phyloP scores from a whole-genome alignment of 2,888 invertebrate genomes.

The Petrophora chlorosata region DNA sequence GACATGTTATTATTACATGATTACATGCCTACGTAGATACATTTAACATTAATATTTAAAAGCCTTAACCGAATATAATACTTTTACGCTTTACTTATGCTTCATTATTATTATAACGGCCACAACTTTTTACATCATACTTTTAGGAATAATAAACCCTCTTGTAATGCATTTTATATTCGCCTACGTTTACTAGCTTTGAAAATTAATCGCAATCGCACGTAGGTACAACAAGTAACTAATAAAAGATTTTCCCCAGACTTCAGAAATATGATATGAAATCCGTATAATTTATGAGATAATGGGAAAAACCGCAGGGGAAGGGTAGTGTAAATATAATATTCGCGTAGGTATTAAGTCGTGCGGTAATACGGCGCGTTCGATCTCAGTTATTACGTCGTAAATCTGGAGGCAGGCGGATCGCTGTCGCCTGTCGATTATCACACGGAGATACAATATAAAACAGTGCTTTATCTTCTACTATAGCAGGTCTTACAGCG shows the following conservation, averaged over 20 bases:
- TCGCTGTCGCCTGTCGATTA: constrained; percentile 73
- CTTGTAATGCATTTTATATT: too few species aligned
- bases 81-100: too few species aligned
- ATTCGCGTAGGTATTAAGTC: constrained; percentile 35
- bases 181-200: too few species aligned
- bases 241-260: constrained; percentile 5
- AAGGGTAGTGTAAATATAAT: constrained; percentile 31
- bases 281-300: constrained; percentile 26
- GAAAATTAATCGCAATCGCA: background rate
- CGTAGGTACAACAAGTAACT: constrained; percentile 1
- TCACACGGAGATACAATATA: constrained; percentile 38
- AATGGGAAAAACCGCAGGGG: constrained; percentile 29
- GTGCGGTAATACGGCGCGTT: constrained; percentile 45
- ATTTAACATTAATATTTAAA: too few species aligned
- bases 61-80: too few species aligned
- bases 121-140: too few species aligned
- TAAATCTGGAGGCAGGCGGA: constrained; percentile 63
- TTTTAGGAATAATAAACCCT: too few species aligned
- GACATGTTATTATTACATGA: too few species aligned
- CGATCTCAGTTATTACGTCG: constrained; percentile 62
- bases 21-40: too few species aligned
- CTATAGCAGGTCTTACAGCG: too few species aligned
- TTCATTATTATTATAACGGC: too few species aligned
- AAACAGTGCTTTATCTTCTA: background rate
- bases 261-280: constrained; percentile 18